These are phyloP conservation scores for Corydoras maculifer DNA, from an alignment of 2,113 vertebrate genomes.

Conservation along the genomic window DNA sequence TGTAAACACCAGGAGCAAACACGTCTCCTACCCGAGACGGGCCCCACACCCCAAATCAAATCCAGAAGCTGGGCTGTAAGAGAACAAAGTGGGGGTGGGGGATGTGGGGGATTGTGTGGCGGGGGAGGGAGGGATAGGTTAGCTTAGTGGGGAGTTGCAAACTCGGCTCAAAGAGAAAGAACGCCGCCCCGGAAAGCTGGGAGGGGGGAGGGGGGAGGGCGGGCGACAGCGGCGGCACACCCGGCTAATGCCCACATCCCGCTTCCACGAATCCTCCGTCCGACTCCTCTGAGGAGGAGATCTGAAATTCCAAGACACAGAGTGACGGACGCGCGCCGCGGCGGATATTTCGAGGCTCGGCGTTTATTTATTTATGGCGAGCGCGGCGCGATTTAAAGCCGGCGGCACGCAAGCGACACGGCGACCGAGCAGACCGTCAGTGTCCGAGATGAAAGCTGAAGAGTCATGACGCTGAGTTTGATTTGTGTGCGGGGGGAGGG, in stretches of 20 bases:
- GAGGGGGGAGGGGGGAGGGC: neutral
- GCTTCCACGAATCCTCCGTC: neutral
- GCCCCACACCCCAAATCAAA: slow-evolving; percentile 37
- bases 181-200: no score
- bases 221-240: slow-evolving; percentile 5
- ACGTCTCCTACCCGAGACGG: slow-evolving; percentile 24
- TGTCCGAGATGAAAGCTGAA: no score
- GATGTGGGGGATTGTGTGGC: neutral
- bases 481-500: no score
- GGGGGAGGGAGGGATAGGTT: no score
- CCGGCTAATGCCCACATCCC: neutral
- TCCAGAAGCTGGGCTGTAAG: slow-evolving; percentile 35
- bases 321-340: slow-evolving; percentile 9
- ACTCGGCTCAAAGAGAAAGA: neutral
- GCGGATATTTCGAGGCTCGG: slow-evolving; percentile 28
- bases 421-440: neutral
- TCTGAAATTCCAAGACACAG: slow-evolving; percentile 37
- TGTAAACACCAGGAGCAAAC: slow-evolving; percentile 34
- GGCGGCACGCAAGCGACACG: slow-evolving; percentile 29
- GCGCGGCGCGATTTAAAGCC: slow-evolving; percentile 16
- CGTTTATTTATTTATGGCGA: slow-evolving; percentile 37
- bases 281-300: neutral
- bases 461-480: no score
- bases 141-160: slow-evolving; percentile 6
- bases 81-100: slow-evolving; percentile 28